A percentile compares a stretch with the other conserved stretches of the same genome.
These are phyloP conservation scores for Nicator chloris DNA, from an alignment of 2,113 vertebrate species.

Conservation along the genomic window DNA sequence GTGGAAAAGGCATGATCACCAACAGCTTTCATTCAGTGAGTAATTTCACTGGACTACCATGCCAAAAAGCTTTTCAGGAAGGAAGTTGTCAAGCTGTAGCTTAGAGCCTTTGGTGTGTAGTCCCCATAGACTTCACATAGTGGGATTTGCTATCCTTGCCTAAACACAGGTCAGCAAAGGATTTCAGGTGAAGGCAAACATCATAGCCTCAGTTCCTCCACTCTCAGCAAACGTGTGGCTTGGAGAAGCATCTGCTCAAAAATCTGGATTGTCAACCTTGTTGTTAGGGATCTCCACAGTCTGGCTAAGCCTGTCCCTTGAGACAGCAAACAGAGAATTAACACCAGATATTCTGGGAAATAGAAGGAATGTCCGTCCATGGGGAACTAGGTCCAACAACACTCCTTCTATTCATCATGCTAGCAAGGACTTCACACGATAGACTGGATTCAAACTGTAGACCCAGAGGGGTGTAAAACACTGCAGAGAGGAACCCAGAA, in stretches of 20 bases:
- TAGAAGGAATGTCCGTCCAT: background rate
- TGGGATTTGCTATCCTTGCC: background rate
- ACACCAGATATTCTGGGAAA: background rate
- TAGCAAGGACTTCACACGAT: background rate
- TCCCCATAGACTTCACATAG: background rate
- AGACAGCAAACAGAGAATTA: background rate
- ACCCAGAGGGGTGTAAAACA: background rate
- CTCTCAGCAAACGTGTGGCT: rapidly evolving
- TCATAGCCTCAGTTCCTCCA: background rate
- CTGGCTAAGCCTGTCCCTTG: background rate
- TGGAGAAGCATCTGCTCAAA: background rate
- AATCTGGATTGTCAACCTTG: background rate
- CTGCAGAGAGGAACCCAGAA: background rate
- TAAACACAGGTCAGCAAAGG: background rate
- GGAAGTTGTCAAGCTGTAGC: background rate
- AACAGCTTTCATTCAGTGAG: background rate
- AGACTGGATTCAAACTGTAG: background rate
- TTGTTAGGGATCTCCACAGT: background rate
- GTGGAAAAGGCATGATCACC: constrained; percentile 30
- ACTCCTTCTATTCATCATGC: background rate
- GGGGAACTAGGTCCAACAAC: background rate
- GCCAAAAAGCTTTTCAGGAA: background rate
- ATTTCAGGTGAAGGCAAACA: background rate
- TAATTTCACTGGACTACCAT: background rate
- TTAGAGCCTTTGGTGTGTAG: background rate